A percentile compares a stretch with the other conserved stretches of the same genome.
Evolutionary conservation across 2,888 invertebrate species (phyloP).

Genomic region (Synergus gifuensis): DNA sequence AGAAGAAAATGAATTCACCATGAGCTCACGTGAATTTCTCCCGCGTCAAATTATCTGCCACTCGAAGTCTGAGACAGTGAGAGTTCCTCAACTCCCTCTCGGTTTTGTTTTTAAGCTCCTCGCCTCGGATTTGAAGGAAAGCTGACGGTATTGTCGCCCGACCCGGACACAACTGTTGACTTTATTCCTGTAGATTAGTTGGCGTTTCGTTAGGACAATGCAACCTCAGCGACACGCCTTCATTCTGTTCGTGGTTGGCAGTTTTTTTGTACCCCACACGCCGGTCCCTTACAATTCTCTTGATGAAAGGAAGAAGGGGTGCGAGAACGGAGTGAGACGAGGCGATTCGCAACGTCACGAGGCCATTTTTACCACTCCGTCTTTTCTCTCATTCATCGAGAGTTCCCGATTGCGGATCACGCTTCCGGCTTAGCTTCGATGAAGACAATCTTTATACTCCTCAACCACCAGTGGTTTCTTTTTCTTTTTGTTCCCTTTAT

Average conservation of each 20-base stretch:
- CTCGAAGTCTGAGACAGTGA: slow-evolving; percentile 24
- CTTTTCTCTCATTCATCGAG: slow-evolving; percentile 32
- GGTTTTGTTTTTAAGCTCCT: slow-evolving; percentile 19
- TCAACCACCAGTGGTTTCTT: background rate
- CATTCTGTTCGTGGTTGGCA: slow-evolving; percentile 55
- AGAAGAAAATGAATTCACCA: background rate
- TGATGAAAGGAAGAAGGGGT: slow-evolving; percentile 49
- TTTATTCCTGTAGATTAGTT: slow-evolving; percentile 60
- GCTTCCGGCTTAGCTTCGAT: slow-evolving; percentile 26
- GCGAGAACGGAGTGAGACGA: slow-evolving; percentile 18
- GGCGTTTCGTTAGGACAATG: slow-evolving; percentile 64
- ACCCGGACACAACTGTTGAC: slow-evolving; percentile 46
- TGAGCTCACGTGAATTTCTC: slow-evolving; percentile 19
- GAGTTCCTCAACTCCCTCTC: slow-evolving; percentile 26
- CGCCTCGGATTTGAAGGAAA: slow-evolving; percentile 30
- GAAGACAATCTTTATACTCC: slow-evolving; percentile 1
- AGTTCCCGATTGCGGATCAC: slow-evolving; percentile 30
- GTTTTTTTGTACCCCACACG: slow-evolving; percentile 49
- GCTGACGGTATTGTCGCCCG: slow-evolving; percentile 32
- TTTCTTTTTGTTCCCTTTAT: background rate
- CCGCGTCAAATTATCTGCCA: slow-evolving; percentile 23
- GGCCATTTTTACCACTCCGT: slow-evolving; percentile 40
- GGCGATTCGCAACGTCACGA: slow-evolving; percentile 39
- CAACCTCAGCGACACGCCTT: slow-evolving; percentile 57
- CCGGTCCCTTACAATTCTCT: slow-evolving; percentile 47